Evolutionary conservation across 2,888 invertebrate genomes (phyloP).

Genomic region (Ephialtes manifestator): DNA sequence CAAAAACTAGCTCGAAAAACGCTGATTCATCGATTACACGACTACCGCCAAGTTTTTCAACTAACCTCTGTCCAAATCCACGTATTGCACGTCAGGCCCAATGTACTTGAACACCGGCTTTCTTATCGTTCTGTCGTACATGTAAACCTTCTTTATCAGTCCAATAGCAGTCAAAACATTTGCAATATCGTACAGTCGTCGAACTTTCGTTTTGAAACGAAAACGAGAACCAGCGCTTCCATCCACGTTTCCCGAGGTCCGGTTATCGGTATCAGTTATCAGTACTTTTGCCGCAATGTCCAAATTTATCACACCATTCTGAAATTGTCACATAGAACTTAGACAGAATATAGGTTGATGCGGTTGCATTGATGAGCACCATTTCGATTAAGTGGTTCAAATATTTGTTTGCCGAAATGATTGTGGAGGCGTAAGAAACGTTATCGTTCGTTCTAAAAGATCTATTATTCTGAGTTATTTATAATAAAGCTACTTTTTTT

Average conservation of each 20-base stretch:
- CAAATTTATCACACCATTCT: conserved; percentile 90
- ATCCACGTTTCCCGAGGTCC: conserved; percentile 85
- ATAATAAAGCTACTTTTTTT: too few species aligned
- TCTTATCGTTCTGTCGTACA: conserved; percentile 88
- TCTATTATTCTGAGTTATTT: too few species aligned
- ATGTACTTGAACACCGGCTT: conserved; percentile 91
- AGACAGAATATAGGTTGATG: background rate
- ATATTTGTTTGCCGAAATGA: too few species aligned
- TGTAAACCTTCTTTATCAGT: conserved; percentile 90
- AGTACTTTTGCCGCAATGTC: conserved; percentile 90
- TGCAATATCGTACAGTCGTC: conserved; percentile 92
- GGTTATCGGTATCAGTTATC: conserved; percentile 87
- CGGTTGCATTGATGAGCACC: too few species aligned
- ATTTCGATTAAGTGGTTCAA: too few species aligned
- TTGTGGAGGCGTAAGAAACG: too few species aligned
- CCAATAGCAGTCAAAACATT: conserved; percentile 92
- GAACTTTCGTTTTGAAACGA: conserved; percentile 90
- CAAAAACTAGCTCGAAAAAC: background rate
- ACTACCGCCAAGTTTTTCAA: background rate
- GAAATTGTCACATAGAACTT: conserved; percentile 74
- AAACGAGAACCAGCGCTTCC: conserved; percentile 85
- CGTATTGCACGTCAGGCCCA: conserved; percentile 85
- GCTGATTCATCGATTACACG: conserved; percentile 4
- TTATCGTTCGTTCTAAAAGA: too few species aligned
- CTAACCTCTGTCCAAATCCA: conserved; percentile 74